A percentile compares a stretch with the other conserved stretches of the same genome.
phyloP scores from a whole-genome alignment of 2,113 vertebrate species.

The Oncorhynchus kisutch region DNA sequence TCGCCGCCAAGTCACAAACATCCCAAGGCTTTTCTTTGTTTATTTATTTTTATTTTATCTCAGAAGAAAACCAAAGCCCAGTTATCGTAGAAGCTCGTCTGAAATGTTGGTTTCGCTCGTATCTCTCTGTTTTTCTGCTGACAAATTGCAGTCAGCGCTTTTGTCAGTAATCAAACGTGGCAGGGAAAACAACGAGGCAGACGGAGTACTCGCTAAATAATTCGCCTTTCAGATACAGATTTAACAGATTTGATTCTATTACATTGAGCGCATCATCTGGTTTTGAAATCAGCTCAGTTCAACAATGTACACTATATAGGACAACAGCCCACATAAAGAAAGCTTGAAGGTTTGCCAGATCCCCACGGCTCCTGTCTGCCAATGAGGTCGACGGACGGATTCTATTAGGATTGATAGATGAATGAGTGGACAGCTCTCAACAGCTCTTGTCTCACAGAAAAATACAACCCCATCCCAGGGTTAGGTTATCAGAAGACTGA shows the following conservation, averaged over 20 bases:
- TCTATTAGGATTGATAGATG: neutral
- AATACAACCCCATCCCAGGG: too few relatives aligned
- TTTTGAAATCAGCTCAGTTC: neutral
- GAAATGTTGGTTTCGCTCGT: neutral
- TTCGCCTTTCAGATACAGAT: neutral
- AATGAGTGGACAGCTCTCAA: too few relatives aligned
- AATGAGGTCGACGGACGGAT: neutral
- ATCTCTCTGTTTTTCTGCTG: neutral
- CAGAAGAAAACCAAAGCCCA: neutral
- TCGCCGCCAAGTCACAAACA: neutral
- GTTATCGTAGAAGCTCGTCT: neutral
- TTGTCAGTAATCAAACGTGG: neutral
- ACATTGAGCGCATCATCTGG: neutral
- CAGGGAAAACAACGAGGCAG: neutral
- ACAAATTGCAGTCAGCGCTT: conserved; percentile 9
- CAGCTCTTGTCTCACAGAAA: too few relatives aligned
- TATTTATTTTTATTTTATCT: neutral
- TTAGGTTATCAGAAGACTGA: too few relatives aligned
- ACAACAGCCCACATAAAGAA: too few relatives aligned
- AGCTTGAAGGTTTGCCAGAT: too few relatives aligned
- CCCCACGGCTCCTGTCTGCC: too few relatives aligned
- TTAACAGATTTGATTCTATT: neutral
- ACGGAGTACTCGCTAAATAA: neutral
- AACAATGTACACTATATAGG: too few relatives aligned
- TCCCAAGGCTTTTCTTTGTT: neutral